Evolutionary conservation across 2,888 invertebrate genomes (phyloP).

Genomic region (Diarsia dahlii): DNA sequence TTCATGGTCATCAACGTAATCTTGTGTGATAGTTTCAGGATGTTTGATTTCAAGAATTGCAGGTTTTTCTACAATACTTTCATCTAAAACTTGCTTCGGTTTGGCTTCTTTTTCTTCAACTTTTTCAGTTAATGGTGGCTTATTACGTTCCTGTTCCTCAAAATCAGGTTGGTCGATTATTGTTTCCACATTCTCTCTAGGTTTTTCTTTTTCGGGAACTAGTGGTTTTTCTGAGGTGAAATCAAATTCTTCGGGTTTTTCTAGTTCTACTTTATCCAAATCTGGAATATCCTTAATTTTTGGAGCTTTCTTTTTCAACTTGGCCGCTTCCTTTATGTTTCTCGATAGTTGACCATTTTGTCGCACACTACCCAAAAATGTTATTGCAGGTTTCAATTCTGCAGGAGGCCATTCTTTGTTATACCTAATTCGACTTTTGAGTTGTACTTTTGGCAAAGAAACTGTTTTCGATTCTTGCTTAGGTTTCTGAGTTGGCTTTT

Average conservation of each 20-base stretch:
- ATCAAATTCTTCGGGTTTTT: conserved; percentile 84
- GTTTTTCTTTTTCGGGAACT: conserved; percentile 4
- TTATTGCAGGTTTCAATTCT: conserved; percentile 88
- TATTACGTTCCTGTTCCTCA: conserved; percentile 19
- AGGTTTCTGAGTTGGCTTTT: conserved; percentile 89
- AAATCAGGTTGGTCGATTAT: conserved; percentile 20
- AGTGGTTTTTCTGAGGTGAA: conserved; percentile 64
- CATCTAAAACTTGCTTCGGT: conserved; percentile 22
- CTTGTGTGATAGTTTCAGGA: conserved; percentile 13
- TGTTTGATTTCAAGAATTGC: conserved; percentile 8
- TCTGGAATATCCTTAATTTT: conserved; percentile 89
- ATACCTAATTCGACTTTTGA: conserved; percentile 93
- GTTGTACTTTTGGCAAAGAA: conserved; percentile 92
- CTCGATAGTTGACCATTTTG: conserved; percentile 93
- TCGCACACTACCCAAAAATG: conserved; percentile 89
- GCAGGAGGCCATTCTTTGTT: conserved; percentile 92
- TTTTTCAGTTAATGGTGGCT: conserved; percentile 19
- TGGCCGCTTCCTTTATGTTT: conserved; percentile 92
- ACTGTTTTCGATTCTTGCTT: conserved; percentile 83
- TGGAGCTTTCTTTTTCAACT: conserved; percentile 90
- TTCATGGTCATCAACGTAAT: conserved; percentile 1
- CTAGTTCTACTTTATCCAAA: conserved; percentile 87
- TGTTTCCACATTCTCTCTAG: conserved; percentile 43
- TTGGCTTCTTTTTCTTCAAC: conserved; percentile 17
- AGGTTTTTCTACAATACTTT: conserved; percentile 16